A percentile compares a stretch with the other conserved stretches of the same genome.
These are phyloP conservation scores for Campoletis raptor DNA, from an alignment of 2,888 invertebrate genomes.

Conservation along the genomic window DNA sequence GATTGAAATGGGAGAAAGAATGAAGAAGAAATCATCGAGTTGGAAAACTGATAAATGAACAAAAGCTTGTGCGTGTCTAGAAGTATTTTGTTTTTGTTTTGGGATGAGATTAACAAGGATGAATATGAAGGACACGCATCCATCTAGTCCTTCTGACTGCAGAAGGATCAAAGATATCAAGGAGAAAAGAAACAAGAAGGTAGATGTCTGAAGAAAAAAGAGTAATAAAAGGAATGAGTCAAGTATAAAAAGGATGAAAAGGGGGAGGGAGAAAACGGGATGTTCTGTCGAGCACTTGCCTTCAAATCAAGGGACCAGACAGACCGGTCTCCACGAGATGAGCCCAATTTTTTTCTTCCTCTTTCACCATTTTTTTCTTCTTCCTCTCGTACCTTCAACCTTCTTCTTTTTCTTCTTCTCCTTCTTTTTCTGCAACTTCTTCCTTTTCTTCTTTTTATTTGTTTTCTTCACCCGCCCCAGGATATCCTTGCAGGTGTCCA, in stretches of 20 bases:
- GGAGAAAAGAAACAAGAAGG: constrained; percentile 41
- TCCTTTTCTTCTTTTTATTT: constrained; percentile 61
- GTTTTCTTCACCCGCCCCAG: constrained; percentile 68
- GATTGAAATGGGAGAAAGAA: not conserved
- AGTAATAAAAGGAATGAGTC: constrained; percentile 51
- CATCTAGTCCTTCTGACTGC: constrained; percentile 25
- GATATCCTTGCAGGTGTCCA: constrained; percentile 66
- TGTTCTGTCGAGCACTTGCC: constrained; percentile 63
- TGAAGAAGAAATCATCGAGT: constrained; percentile 4
- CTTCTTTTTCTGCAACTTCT: constrained; percentile 65
- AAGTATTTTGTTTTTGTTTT: not conserved
- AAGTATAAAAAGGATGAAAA: constrained; percentile 47
- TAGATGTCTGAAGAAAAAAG: constrained; percentile 41
- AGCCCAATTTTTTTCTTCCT: constrained; percentile 59
- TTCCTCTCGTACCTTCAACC: constrained; percentile 15
- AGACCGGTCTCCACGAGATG: constrained; percentile 72
- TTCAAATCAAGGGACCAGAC: constrained; percentile 74
- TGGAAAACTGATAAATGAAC: constrained; percentile 10
- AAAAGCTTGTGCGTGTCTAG: constrained; percentile 4
- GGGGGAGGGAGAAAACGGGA: constrained; percentile 54
- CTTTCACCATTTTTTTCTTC: constrained; percentile 52
- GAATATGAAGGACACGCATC: constrained; percentile 39
- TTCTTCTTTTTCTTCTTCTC: constrained; percentile 44
- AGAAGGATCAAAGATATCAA: constrained; percentile 36
- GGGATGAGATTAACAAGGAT: constrained; percentile 42